phyloP scores from a whole-genome alignment of 2,888 invertebrate genomes.

The Watsonalla binaria region DNA sequence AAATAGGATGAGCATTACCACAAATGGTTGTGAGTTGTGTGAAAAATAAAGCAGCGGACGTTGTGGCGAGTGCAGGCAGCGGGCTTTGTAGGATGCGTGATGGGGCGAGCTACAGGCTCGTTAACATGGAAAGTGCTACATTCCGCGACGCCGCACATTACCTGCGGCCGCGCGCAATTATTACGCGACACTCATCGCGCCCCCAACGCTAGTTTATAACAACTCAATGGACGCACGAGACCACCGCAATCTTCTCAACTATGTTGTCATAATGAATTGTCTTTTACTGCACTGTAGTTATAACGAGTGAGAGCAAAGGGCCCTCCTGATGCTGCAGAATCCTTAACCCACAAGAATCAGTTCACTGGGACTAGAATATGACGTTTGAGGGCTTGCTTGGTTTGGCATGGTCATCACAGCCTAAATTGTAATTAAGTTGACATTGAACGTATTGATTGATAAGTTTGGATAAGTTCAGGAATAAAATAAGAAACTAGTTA shows the following conservation, averaged over 20 bases:
- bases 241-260: conserved; percentile 1
- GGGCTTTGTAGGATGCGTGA: conserved; percentile 33
- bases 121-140: conserved; percentile 63
- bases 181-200: conserved; percentile 29
- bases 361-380: too few relatives aligned
- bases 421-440: too few relatives aligned
- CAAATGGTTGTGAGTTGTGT: conserved; percentile 62
- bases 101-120: conserved; percentile 50
- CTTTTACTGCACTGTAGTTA: background rate
- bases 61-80: conserved; percentile 40
- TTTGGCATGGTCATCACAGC: too few relatives aligned
- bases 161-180: conserved; percentile 55
- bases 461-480: too few relatives aligned
- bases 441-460: too few relatives aligned
- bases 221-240: conserved; percentile 9
- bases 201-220: conserved; percentile 18
- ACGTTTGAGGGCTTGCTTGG: too few relatives aligned
- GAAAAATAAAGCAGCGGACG: conserved; percentile 53
- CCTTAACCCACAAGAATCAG: too few relatives aligned
- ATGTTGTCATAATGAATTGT: background rate
- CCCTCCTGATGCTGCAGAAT: background rate
- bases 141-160: conserved; percentile 65
- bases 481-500: too few relatives aligned
- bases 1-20: conserved; percentile 52
- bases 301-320: background rate